A percentile compares a stretch with the other conserved stretches of the same genome.
These are phyloP conservation scores for Drosophila bocqueti DNA, from an alignment of 1,140 invertebrate genomes.

Conservation along the genomic window DNA sequence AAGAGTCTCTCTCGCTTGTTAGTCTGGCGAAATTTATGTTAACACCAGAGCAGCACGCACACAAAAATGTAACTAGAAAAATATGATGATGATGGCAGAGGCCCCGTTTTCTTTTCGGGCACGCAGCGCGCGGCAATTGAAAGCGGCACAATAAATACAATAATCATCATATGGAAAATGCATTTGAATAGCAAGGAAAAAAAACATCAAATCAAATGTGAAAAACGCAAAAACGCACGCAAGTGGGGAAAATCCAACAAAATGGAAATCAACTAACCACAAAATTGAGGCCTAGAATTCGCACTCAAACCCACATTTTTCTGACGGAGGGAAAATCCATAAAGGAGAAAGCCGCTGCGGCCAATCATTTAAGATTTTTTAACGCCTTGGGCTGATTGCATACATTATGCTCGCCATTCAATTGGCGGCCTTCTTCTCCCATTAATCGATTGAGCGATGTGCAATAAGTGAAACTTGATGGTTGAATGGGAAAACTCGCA, in stretches of 20 bases:
- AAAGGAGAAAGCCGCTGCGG: slow-evolving; percentile 35
- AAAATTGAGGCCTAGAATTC: slow-evolving; percentile 62
- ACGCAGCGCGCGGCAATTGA: slow-evolving; percentile 57
- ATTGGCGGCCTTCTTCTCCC: slow-evolving; percentile 29
- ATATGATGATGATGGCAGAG: slow-evolving; percentile 23
- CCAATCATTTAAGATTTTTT: slow-evolving; percentile 38
- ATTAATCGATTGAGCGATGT: slow-evolving; percentile 35
- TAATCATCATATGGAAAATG: slow-evolving; percentile 31
- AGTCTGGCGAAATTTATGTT: slow-evolving; percentile 77
- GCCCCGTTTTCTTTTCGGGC: slow-evolving; percentile 65
- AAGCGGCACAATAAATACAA: slow-evolving; percentile 22
- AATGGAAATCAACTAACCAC: slow-evolving; percentile 49
- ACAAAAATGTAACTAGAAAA: slow-evolving; percentile 32
- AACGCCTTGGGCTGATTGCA: slow-evolving; percentile 49
- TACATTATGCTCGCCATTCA: slow-evolving; percentile 32
- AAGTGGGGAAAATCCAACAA: slow-evolving; percentile 32
- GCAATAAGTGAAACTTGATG: slow-evolving; percentile 10
- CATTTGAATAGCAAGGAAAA: slow-evolving; percentile 24
- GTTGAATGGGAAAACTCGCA: neutral
- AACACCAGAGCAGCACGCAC: slow-evolving; percentile 57
- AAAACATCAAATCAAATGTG: neutral
- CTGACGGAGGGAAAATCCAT: too few relatives aligned
- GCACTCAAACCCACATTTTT: slow-evolving; percentile 30
- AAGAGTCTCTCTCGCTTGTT: slow-evolving; percentile 35
- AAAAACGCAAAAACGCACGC: slow-evolving; percentile 21